These are phyloP conservation scores for Hoplias malabaricus DNA, from an alignment of 2,113 vertebrate species.

Conservation along the genomic window DNA sequence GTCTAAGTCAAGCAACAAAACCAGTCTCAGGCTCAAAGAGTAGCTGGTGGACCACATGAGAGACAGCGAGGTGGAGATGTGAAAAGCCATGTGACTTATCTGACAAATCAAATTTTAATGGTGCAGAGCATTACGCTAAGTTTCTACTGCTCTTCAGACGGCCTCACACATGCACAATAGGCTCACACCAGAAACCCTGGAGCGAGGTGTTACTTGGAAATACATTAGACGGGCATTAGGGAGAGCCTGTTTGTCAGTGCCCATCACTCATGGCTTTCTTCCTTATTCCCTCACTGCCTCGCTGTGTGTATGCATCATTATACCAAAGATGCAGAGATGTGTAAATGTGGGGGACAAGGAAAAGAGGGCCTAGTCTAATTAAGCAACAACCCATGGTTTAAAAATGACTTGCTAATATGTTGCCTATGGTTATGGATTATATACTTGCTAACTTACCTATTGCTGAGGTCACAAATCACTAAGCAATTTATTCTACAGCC, in stretches of 20 bases:
- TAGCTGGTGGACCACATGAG: conserved; percentile 44
- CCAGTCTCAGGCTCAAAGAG: background rate
- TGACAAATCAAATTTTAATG: conserved; percentile 67
- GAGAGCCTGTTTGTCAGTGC: conserved; percentile 43
- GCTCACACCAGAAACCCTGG: conserved; percentile 54
- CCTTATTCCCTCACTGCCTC: conserved; percentile 39
- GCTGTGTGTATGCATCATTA: conserved; percentile 33
- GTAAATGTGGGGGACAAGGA: background rate
- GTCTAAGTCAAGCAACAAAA: background rate
- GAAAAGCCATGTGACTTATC: conserved; percentile 59
- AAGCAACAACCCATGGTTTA: background rate
- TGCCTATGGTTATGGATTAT: background rate
- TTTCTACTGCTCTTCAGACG: conserved; percentile 47
- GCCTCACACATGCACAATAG: conserved; percentile 58
- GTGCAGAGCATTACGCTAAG: conserved; percentile 51
- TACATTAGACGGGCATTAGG: conserved; percentile 60
- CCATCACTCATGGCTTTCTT: conserved; percentile 46
- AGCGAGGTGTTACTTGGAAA: conserved; percentile 57
- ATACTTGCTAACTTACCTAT: background rate
- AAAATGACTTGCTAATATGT: background rate
- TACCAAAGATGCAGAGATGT: conserved; percentile 31
- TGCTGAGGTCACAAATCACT: background rate
- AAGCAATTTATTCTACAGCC: conserved; percentile 4
- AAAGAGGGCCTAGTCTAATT: background rate
- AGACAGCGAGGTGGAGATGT: conserved; percentile 37